Percentiles rank a stretch among this genome's conserved stretches.
Evolutionary conservation across 2,797 vertebrate species (phyloP).

Genomic region (Smutsia gigantea): DNA sequence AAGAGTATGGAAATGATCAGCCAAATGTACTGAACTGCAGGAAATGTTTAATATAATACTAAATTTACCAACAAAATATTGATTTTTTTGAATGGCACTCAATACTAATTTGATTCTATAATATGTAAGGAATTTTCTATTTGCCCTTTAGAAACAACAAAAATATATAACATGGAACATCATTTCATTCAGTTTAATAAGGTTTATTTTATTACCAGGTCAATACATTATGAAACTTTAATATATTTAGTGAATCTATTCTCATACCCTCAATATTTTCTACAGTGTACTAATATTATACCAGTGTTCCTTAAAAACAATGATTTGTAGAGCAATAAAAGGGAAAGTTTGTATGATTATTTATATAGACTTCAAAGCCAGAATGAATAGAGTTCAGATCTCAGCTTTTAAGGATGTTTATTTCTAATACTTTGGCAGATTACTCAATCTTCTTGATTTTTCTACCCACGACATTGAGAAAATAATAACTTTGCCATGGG

Average conservation of each 20-base stretch:
- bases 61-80: constrained; percentile 80
- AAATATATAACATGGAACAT: not conserved
- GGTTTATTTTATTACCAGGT: not conserved
- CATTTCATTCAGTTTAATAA: constrained; percentile 17
- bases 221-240: not conserved
- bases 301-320: not conserved
- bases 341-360: not conserved
- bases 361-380: not conserved
- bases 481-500: not conserved
- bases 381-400: not conserved
- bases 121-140: constrained; percentile 70
- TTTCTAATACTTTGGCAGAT: constrained; percentile 28
- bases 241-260: constrained; percentile 24
- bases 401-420: not conserved
- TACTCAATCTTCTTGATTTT: not conserved
- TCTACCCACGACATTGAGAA: not conserved
- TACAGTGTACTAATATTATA: not conserved
- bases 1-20: constrained; percentile 70
- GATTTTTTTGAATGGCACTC: constrained; percentile 83
- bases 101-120: constrained; percentile 79
- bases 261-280: not conserved
- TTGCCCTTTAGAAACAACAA: constrained; percentile 79
- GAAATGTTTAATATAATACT: constrained; percentile 80
- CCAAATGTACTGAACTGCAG: constrained; percentile 66
- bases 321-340: not conserved